Percentiles rank a stretch among this genome's conserved stretches.
Evolutionary conservation across 2,113 vertebrate species (phyloP).

Genomic region (Hippocampus barbouri): DNA sequence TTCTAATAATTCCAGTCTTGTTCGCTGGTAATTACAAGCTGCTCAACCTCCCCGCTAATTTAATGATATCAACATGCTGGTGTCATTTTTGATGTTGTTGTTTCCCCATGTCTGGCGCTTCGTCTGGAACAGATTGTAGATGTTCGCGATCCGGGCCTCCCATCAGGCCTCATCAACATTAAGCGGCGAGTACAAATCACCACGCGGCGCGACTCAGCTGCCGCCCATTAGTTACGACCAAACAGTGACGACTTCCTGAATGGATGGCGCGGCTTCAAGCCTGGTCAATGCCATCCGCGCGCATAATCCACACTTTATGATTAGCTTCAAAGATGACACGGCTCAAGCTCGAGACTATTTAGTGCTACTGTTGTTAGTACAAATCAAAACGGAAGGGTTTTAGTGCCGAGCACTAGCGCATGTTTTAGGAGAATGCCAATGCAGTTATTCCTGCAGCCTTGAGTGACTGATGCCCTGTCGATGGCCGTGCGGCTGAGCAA

Average conservation of each 20-base stretch:
- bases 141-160: constrained; percentile 72
- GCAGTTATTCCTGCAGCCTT: constrained; percentile 50
- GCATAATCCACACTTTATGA: constrained; percentile 40
- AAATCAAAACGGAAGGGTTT: constrained; percentile 59
- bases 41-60: constrained; percentile 63
- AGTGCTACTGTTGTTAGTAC: constrained; percentile 50
- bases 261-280: constrained; percentile 20
- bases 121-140: constrained; percentile 75
- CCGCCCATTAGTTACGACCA: constrained; percentile 73
- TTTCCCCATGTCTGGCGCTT: constrained; percentile 65
- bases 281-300: constrained; percentile 7
- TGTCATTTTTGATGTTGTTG: constrained; percentile 56
- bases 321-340: constrained; percentile 41
- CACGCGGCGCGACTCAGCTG: constrained; percentile 72
- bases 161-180: constrained; percentile 79
- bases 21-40: constrained; percentile 56
- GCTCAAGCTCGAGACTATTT: constrained; percentile 40
- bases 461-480: constrained; percentile 58
- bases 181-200: constrained; percentile 75
- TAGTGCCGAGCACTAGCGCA: constrained; percentile 49
- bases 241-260: constrained; percentile 57
- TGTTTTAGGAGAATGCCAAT: constrained; percentile 62
- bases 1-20: constrained; percentile 47
- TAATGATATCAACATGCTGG: constrained; percentile 69
- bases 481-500: constrained; percentile 48